Conservation (phyloP, 2,113 vertebrate genomes). For the Collichthys lucidus region DNA sequence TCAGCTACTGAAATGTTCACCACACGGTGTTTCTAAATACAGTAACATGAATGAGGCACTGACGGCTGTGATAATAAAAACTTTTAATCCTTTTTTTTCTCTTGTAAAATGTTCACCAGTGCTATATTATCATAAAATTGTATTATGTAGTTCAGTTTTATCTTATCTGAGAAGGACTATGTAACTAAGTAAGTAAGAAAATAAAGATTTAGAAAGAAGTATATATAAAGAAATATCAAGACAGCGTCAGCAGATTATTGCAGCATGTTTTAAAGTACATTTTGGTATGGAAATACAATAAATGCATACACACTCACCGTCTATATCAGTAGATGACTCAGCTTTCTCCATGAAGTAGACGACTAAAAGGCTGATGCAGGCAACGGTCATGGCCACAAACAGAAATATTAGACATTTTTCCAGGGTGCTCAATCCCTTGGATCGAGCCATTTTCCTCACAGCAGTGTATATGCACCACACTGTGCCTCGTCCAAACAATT, state of each 20-base stretch:
- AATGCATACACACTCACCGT: constrained; percentile 69
- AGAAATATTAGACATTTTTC: constrained; percentile 81
- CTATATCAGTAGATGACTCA: neutral
- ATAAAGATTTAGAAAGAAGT: neutral
- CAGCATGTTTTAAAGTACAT: neutral
- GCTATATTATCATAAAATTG: neutral
- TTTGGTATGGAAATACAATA: neutral
- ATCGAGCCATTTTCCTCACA: constrained; percentile 50
- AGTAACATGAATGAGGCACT: neutral
- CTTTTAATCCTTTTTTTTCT: neutral
- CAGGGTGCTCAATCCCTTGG: constrained; percentile 68
- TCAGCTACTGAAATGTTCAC: neutral
- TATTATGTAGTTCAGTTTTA: neutral
- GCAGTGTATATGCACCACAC: constrained; percentile 12
- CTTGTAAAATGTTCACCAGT: neutral
- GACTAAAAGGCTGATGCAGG: constrained; percentile 76
- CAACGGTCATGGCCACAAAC: constrained; percentile 76
- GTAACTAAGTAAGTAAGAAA: neutral
- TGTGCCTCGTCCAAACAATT: constrained; percentile 1
- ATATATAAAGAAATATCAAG: neutral
- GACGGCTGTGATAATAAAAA: neutral
- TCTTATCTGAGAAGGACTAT: neutral
- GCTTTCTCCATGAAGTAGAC: constrained; percentile 68
- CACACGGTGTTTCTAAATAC: neutral
- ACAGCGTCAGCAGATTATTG: neutral